Evolutionary conservation across 2,888 invertebrate species (phyloP).

Genomic region (Heliconius aoede): DNA sequence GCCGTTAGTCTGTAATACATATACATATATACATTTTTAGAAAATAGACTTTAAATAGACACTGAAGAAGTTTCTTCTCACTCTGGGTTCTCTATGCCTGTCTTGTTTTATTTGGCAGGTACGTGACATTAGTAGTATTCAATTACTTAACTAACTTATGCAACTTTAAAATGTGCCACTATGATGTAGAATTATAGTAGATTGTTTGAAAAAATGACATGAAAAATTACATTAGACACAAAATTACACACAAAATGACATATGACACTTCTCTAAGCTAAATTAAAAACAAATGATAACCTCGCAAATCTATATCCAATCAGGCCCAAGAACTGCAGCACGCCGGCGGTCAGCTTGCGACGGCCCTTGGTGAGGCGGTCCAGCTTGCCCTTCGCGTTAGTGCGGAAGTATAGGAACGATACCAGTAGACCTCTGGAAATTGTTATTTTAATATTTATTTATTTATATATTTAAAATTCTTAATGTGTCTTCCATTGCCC

Average conservation of each 20-base stretch:
- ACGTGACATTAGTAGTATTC: too few relatives aligned
- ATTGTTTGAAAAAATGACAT: too few relatives aligned
- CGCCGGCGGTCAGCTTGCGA: constrained; percentile 85
- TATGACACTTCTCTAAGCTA: too few relatives aligned
- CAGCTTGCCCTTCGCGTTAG: constrained; percentile 88
- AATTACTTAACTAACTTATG: too few relatives aligned
- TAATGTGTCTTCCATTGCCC: too few relatives aligned
- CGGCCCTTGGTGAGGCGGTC: constrained; percentile 86
- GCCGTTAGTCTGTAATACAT: constrained; percentile 85
- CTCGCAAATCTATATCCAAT: constrained; percentile 90
- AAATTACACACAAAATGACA: too few relatives aligned
- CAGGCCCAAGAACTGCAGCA: constrained; percentile 89
- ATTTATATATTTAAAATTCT: too few relatives aligned
- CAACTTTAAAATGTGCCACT: too few relatives aligned
- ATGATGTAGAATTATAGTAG: too few relatives aligned
- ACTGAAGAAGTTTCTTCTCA: not conserved
- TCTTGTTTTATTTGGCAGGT: too few relatives aligned
- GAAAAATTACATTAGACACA: too few relatives aligned
- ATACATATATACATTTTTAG: not conserved
- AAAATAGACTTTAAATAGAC: not conserved
- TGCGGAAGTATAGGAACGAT: constrained; percentile 93
- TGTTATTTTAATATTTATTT: not conserved
- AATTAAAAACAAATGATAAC: constrained; percentile 60
- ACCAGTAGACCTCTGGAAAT: constrained; percentile 89
- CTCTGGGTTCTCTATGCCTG: not conserved